Evolutionary conservation across 2,888 invertebrate species (phyloP), one percentile per base, ranked within the genome.

Genomic region (Drosophila austrosaltans): DNA sequence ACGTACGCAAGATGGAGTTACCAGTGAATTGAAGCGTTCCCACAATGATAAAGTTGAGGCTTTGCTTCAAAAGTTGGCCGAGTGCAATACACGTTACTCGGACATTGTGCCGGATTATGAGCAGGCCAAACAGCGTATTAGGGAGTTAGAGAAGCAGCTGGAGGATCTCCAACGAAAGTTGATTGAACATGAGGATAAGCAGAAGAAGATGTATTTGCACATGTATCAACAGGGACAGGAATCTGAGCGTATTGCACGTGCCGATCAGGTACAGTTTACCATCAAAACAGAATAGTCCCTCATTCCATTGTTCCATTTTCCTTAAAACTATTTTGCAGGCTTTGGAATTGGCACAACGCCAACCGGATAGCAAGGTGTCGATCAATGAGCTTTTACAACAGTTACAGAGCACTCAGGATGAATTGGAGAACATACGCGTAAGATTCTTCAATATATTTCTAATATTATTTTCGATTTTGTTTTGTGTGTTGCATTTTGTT

Each of bases 341-440:
- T 56, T 72, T 92, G 76, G 92, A 92, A 92, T 66, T 92, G 93
- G 95, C 94, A 89, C 94, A 94, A 82, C 93, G 94, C 80, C 94
- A 94, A 86, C 94, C 95, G 67, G 94, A 93, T 87, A 95, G 93
- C 89, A 94, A 96, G 90, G 95, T 96, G 81, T 96, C 96, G 58
- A 96, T 96, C 79, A 95, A 96, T 84, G 96, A 97, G 92, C 93
- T 97, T 85, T 93, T 97, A 87, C 95, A 96, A 91, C 96, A 97
- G 92, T 93, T 97, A 89, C 96, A 96, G 93, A 95, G 96, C 80
- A 97, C 97, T 32, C 96, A 96, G 93, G 95, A 95, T 48, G 97
- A 97, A 93, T 94, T 97, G 92, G 97, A 97, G 92, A 97, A 96
- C 93, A 95, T 97, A 91, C 96, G 96, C 95, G 97, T 97, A 94